A percentile compares a stretch with the other conserved stretches of the same genome.
These are phyloP conservation scores for Balanococcus diminutus DNA, from an alignment of 2,888 invertebrate genomes.

Conservation along the genomic window DNA sequence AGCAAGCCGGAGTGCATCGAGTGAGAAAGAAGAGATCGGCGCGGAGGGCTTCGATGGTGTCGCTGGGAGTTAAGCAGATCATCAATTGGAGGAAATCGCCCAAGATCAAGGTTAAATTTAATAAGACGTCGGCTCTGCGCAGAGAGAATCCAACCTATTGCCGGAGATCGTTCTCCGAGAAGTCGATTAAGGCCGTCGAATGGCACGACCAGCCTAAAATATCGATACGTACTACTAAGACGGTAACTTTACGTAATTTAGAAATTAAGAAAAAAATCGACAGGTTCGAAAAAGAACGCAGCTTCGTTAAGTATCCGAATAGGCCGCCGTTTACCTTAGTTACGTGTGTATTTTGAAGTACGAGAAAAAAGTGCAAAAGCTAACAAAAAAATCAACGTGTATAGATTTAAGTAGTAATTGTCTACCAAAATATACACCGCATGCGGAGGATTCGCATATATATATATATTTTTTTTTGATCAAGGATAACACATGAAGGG, in stretches of 20 bases:
- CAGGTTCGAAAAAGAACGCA: neutral
- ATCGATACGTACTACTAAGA: neutral
- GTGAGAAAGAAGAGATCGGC: conserved; percentile 46
- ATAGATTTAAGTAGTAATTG: neutral
- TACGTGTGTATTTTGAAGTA: neutral
- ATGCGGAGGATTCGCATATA: no score
- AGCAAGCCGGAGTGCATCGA: neutral
- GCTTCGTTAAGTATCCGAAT: neutral
- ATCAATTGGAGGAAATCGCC: conserved; percentile 48
- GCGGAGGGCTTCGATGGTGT: conserved; percentile 44
- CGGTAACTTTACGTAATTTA: conserved; percentile 29
- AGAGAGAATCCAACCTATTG: conserved; percentile 11
- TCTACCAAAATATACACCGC: neutral
- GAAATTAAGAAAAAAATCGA: neutral
- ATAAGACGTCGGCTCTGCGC: neutral
- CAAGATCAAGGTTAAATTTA: neutral
- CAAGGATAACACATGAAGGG: no score
- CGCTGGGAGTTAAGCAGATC: conserved; percentile 34
- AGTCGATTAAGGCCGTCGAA: neutral
- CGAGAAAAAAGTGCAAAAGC: neutral
- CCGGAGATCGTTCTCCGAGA: neutral
- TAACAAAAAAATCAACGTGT: neutral
- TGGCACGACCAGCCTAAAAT: neutral
- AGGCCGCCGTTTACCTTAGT: neutral
- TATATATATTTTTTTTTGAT: no score